These are phyloP conservation scores for Spongia lamella DNA, from an alignment of 37 sponge, comb jelly and placozoan species.

Conservation along the genomic window DNA sequence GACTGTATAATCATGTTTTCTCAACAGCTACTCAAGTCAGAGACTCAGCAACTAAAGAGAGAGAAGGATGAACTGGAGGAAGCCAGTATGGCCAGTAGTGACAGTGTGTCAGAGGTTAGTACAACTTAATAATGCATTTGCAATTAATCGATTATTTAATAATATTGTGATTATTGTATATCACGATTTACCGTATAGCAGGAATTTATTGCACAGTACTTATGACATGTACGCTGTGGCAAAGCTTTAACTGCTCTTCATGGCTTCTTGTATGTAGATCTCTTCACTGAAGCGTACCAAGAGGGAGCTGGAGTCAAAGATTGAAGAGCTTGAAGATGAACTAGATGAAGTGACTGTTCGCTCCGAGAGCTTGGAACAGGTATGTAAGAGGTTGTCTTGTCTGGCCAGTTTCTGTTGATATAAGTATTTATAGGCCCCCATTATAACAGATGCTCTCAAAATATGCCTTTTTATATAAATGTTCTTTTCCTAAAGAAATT, in stretches of 20 bases:
- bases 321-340: constrained; percentile 95
- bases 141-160: no score
- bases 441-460: no score
- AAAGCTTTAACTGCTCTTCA: neutral
- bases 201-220: no score
- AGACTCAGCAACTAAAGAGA: constrained; percentile 28
- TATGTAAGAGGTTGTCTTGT: neutral
- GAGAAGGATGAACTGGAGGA: constrained; percentile 78
- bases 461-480: no score
- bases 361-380: constrained; percentile 37
- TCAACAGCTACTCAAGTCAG: constrained; percentile 51
- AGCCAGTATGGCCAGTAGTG: constrained; percentile 33
- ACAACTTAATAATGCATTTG: neutral
- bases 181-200: no score
- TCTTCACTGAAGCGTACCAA: constrained; percentile 78
- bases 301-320: constrained; percentile 82
- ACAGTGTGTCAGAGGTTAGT: constrained; percentile 26
- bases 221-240: no score
- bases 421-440: no score
- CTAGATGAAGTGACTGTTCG: constrained; percentile 83
- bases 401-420: no score
- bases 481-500: no score
- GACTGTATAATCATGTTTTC: neutral
- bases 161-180: no score
- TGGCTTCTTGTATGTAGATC: constrained; percentile 41